Evolutionary conservation across 2,888 invertebrate species (phyloP), one percentile per base, ranked within the genome.

Genomic region (Nemotelus nigrinus): DNA sequence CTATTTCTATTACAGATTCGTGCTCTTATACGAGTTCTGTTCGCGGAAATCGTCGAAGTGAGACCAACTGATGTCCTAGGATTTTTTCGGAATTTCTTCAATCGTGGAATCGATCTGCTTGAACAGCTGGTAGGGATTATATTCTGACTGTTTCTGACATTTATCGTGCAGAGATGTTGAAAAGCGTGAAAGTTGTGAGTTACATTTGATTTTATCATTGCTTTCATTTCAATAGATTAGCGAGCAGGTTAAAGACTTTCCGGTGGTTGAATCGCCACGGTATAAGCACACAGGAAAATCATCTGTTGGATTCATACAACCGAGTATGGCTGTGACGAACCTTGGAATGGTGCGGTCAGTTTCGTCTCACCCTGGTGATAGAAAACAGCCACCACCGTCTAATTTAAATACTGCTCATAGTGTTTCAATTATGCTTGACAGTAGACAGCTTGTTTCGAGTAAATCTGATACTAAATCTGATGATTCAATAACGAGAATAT

Each of bases 71-170:
- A 71, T 57, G n/a, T 71, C 44, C 48, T 2, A 5, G 43, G 44
- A 43, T 71, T 71, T 44, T 55, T 71, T 43, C 71, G 71, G 10
- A 41, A 57, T n/a, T 71, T 71, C 57, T 71, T 71, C 53, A 53
- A 55, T n/a, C 71, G 71, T 55, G 44, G 55, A 3, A 25, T 53
- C 8, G 55, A 71, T 3, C n/a, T n/a, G 5, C 57, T 71, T 10
- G 57, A 55, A 44, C 2, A 43, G 3, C 3, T 71, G 44, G 71
- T 71, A n/a, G 47, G 65, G 47, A 25, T 1, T 25, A 1, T 7
- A 8, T 5, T 50, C 8, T 50, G 50, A 8, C 25, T 25, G 25
- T 25, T 25, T 25, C 25, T 25, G 25, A 25, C 25, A 25, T 25
- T 25, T 25, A 25, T 25, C 25, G 25, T 25, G 25, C 25, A 25